Base-by-base conservation (phyloP, 2,888 invertebrate genomes). In the Morpho achilles region DNA sequence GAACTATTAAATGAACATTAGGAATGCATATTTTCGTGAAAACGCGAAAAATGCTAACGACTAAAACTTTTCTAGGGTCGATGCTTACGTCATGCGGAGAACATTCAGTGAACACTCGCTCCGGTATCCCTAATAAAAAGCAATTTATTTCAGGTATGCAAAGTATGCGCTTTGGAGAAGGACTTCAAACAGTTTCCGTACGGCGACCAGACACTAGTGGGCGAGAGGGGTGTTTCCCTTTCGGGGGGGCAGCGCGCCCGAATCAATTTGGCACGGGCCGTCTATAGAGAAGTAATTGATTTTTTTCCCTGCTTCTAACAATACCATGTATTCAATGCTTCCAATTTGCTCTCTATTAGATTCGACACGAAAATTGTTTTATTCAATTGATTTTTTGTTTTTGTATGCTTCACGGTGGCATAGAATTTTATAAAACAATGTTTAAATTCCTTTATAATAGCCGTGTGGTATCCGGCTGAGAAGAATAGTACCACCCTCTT, bases 161-260 rank as follows among this genome's bases (percentile, higher is more conserved):
- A 73, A 65, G 92, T 80, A 0, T 93, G 93, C 70, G 87, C 92
- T 23, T 77, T 94, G 43, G 84, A 86, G 66, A 86, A 84, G 67
- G 91, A 91, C 68, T 91, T 91, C 72, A 82, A 82, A 70, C 92
- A 93, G 72, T 92, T 95, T 73, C 92, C 94, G 0, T 91, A 92
- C 66, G 93, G 94, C 45, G 95, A 95, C 79, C 87, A 91, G 72
- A 95, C 95, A 32, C 71, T 94, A 60, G 94, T 95, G 23, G 95
- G 95, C 4, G 95, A 95, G 69, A 86, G 94, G 59, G 95, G 95
- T 9, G 92, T 94, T 43, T 93, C 93, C 46, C 83, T 95, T 45
- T 94, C 94, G 50, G 95, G 95, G 16, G 95, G 95, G 57, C 95
- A 95, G 76, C 93, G 94, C 69, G 95, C 95, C 40, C 89, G 95